Percentiles rank a stretch among this genome's conserved stretches.
These are phyloP conservation scores for Channa argus DNA, from an alignment of 2,113 vertebrate species.

Conservation along the genomic window DNA sequence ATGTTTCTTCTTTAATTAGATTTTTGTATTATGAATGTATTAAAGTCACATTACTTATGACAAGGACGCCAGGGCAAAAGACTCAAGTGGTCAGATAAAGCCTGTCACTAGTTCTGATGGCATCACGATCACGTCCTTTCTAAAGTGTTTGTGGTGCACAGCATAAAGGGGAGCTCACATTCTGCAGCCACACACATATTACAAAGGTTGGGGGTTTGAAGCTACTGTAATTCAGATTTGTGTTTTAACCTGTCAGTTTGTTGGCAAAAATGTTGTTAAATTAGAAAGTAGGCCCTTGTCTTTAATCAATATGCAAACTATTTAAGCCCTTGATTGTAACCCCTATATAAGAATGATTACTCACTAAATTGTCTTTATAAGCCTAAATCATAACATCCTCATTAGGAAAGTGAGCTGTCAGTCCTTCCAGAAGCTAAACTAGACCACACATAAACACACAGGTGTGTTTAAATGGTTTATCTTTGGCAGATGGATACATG, in stretches of 20 bases:
- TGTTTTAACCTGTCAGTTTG: neutral
- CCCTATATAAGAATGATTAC: neutral
- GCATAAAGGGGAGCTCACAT: neutral
- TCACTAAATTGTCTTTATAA: neutral
- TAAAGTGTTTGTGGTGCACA: neutral
- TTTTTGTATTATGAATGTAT: neutral
- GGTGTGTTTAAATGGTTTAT: slow-evolving; percentile 48
- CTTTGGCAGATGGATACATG: slow-evolving; percentile 59
- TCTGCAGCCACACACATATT: neutral
- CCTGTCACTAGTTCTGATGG: neutral
- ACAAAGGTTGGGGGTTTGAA: neutral
- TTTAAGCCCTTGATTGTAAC: neutral
- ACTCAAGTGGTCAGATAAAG: neutral
- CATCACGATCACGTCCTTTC: neutral
- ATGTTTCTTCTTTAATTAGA: too few species aligned
- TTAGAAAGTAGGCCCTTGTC: neutral
- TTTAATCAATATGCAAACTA: neutral
- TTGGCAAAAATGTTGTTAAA: neutral
- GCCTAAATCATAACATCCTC: slow-evolving; percentile 11
- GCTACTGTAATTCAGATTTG: neutral
- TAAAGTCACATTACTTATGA: neutral
- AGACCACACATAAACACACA: slow-evolving; percentile 38
- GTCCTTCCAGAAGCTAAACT: slow-evolving; percentile 13
- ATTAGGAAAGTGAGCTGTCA: slow-evolving; percentile 18
- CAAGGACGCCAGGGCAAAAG: neutral